Evolutionary conservation across 2,113 vertebrate species (phyloP).

Genomic region (Percina caprodes): DNA sequence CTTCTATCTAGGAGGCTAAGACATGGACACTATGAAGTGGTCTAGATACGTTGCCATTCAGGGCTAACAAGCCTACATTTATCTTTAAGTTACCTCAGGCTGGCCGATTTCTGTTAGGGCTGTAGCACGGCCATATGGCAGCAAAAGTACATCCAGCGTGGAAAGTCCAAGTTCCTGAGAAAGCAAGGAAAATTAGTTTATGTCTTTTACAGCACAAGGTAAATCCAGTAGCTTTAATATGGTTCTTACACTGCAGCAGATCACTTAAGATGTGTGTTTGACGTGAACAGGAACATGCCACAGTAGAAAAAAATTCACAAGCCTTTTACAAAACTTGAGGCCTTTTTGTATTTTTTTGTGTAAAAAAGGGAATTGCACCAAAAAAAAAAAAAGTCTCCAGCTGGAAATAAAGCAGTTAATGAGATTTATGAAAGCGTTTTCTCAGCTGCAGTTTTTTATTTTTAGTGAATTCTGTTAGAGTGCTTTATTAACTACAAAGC

Average conservation of each 20-base stretch:
- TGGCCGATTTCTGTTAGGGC: constrained; percentile 91
- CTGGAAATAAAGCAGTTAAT: no score
- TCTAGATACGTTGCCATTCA: neutral
- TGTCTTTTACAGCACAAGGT: neutral
- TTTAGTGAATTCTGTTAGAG: no score
- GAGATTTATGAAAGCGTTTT: no score
- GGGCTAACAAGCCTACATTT: neutral
- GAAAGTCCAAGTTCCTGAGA: constrained; percentile 85
- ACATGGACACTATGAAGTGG: neutral
- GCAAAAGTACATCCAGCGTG: constrained; percentile 86
- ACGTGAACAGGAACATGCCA: neutral
- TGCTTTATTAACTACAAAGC: no score
- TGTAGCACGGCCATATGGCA: constrained; percentile 88
- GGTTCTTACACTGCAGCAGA: neutral
- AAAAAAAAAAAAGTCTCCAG: no score
- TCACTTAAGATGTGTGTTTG: neutral
- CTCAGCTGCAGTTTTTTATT: no score
- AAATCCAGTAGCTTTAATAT: neutral
- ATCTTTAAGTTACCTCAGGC: constrained; percentile 85
- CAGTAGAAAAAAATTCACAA: no score
- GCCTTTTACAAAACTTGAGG: no score
- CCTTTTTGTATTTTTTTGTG: no score
- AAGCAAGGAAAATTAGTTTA: neutral
- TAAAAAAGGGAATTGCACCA: no score
- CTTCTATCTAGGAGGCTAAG: neutral